Evolutionary conservation across 2,113 vertebrate genomes (phyloP), one percentile per base, ranked within the genome.

Genomic region (Gambusia affinis): DNA sequence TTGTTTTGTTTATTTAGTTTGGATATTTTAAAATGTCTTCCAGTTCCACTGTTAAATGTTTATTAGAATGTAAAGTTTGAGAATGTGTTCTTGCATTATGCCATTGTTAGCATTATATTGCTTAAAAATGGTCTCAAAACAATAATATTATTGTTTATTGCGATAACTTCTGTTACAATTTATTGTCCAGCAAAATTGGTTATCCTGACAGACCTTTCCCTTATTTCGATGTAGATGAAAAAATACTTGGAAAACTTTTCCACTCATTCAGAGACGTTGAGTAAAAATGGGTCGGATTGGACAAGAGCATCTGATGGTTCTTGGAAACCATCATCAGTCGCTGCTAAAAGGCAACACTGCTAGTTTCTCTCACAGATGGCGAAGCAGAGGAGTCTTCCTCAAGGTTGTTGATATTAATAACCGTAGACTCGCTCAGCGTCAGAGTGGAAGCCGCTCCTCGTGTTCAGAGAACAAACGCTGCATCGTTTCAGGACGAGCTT

Each of bases 211-310:
- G 35, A 12, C 35, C 35, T 37, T 0, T 37, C 10, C 2, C 10
- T 37, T 70, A 47, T 54, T 61, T 64, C 80, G 66, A 80, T 12
- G 27, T 39, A 31, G 30, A 37, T 47, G 15, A 24, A 62, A 72
- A 51, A 61, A 64, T 80, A 73, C 78, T 22, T 66, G 35, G 63
- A 29, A 6, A 37, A 70, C 60, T 37, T 44, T 68, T 73, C 67
- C 65, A 73, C n/a, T 67, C 4, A 37, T n/a, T 2, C 67, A 74
- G 81, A 70, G 62, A 27, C 51, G 12, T 4, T 44, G 65, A 77
- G 47, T 77, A 82, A 83, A 81, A 82, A 78, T 71, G 74, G 64
- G 4, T 72, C 82, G 68, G 74, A 65, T 1, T 2, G 66, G 74
- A 63, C 2, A 2, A 28, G 75, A 73, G 72, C 82, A 44, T 79